Base-by-base conservation (phyloP, 2,113 vertebrate species). In the Nymphicus hollandicus region DNA sequence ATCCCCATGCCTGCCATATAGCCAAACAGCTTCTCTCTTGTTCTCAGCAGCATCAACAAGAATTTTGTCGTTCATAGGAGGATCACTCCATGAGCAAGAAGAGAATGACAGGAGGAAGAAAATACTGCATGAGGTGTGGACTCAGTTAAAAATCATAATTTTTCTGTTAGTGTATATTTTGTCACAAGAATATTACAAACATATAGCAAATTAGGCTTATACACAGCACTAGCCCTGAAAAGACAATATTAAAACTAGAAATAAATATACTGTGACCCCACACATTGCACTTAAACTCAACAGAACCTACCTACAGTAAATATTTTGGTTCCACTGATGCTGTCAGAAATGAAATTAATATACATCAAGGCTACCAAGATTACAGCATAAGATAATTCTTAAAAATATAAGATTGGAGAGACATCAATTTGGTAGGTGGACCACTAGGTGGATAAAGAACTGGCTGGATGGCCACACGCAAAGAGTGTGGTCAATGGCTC, bases 241-340 rank as follows among this genome's bases (percentile, higher is more conserved):
- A 58, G 73, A 89, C n/a, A 79, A 49, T 63, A 55, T 14, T 76
- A 65, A 96, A 94, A 79, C 69, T 89, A 96, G 87, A 91, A 89
- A 66, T 50, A 86, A 25, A 81, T 66, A 81, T 52, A 33, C 20
- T 88, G 33, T 68, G 60, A 89, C 66, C 55, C 24, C 69, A 76
- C n/a, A 82, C 10, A 72, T 91, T 91, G n/a, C 27, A 39, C 41
- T 96, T 94, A 65, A 93, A 56, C 41, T 91, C 52, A 83, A 53
- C 20, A 88, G 77, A 96, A 81, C 31, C 39, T 66, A 87, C 60
- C 64, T 81, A 87, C 60, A 94, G 85, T 69, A 87, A 89, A 87
- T 87, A 89, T 92, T 87, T 94, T 88, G 24, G 60, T 27, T 91
- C n/a, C 56, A 47, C 56, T 81, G 77, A 49, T 72, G 39, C 73